Evolutionary conservation across 2,113 vertebrate genomes (phyloP), one percentile per base, ranked within the genome.

Genomic region (Anguilla japonica): DNA sequence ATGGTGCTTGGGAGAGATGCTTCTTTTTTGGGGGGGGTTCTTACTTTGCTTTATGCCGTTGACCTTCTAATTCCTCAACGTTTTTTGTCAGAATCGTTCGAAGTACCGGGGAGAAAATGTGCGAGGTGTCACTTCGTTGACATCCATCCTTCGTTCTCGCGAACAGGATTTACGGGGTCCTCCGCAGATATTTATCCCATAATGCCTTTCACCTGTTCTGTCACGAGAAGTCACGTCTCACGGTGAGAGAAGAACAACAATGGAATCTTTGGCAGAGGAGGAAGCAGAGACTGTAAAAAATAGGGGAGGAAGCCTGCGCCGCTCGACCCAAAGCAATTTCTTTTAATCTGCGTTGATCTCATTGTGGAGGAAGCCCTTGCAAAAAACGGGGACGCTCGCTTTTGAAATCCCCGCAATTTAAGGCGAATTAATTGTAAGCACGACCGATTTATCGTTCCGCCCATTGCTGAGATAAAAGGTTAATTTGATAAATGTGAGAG

Each of bases 401-500:
- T 34, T 82, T 82, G 81, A 82, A 82, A 82, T 50, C 82, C 56
- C 50, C 11, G 15, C 82, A 39, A 60, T 60, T 34, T 56, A 83
- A 60, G 82, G 82, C 40, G n/a, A 83, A 41, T 34, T 83, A 46
- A 57, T 56, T 83, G 82, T 83, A 60, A 57, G 82, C 82, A 63
- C 26, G 18, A 18, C 41, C 87, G 85, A 85, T 90, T 90, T 87
- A 90, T 90, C 63, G 71, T 71, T 87, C 79, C 50, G 81, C 43
- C 84, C 53, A 43, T 75, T 79, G 41, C 53, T 53, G 81, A 88
- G 85, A 88, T 82, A 87, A 87, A 87, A 87, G 79, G 89, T 88
- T 90, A 85, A 90, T 88, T 83, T 87, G 86, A 90, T 88, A 86
- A 83, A 88, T 79, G 71, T 34, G 67, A 81, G 83, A 63, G 84